A percentile compares a stretch with the other conserved stretches of the same genome.
These are phyloP conservation scores for Hozukius guyotensis DNA, from an alignment of 2,797 vertebrate species.

Conservation along the genomic window DNA sequence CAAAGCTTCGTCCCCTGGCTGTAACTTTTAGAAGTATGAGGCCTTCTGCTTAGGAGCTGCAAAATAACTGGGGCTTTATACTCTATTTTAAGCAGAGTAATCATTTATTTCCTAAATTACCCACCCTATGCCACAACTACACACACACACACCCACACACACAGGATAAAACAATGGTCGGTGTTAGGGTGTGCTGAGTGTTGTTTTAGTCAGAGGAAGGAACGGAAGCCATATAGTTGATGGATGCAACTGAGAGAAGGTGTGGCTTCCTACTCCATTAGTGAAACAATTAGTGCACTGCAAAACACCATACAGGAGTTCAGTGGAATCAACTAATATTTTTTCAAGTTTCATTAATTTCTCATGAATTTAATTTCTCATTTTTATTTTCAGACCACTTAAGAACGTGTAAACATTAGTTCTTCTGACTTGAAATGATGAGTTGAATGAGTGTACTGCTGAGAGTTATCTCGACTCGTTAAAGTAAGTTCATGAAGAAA, in stretches of 20 bases:
- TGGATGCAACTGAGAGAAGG: slow-evolving; percentile 4
- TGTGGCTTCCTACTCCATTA: slow-evolving; percentile 1
- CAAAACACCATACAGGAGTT: not conserved
- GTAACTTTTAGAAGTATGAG: not conserved
- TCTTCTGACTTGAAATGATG: not conserved
- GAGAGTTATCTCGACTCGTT: not conserved
- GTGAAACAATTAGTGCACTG: not conserved
- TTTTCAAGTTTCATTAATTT: not conserved
- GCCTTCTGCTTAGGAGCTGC: not conserved
- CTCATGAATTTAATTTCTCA: too few species aligned
- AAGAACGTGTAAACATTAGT: not conserved
- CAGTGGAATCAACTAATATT: not conserved
- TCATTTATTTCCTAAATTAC: not conserved
- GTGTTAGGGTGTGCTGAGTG: not conserved
- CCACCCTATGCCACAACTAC: not conserved
- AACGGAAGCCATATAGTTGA: slow-evolving; percentile 1
- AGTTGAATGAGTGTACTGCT: not conserved
- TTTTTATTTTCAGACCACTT: not conserved
- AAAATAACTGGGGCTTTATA: not conserved
- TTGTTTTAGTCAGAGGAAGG: slow-evolving; percentile 39
- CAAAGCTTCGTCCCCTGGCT: not conserved
- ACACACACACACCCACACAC: not conserved
- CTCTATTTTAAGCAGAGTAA: not conserved
- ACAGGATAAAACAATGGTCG: not conserved
- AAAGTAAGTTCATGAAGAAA: not conserved